Evolutionary conservation across 2,888 invertebrate species (phyloP).

Genomic region (Hylaea fasciaria): DNA sequence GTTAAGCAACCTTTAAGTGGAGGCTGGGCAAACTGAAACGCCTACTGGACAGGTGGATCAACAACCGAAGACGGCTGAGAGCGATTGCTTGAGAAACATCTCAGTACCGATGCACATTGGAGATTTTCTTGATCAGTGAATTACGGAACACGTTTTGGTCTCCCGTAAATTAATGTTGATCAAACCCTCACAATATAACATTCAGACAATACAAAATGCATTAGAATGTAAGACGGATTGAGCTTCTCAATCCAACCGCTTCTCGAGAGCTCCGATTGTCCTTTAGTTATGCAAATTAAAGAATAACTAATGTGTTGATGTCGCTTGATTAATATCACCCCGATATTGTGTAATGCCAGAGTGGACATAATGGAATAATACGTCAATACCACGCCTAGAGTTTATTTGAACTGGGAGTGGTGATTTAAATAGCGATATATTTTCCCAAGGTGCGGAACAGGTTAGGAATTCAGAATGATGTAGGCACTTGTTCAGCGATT

Average conservation of each 20-base stretch:
- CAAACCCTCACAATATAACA: slow-evolving; percentile 41
- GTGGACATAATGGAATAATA: slow-evolving; percentile 41
- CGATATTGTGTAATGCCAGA: slow-evolving; percentile 51
- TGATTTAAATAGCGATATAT: slow-evolving; percentile 14
- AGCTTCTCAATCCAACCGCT: slow-evolving; percentile 74
- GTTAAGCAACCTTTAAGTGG: slow-evolving; percentile 22
- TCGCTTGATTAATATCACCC: slow-evolving; percentile 64
- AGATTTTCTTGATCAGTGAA: too few relatives aligned
- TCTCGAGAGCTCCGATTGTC: slow-evolving; percentile 64
- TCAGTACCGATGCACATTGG: not conserved
- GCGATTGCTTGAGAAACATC: not conserved
- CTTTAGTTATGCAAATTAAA: slow-evolving; percentile 59
- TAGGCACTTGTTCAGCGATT: too few relatives aligned
- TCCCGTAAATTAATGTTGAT: slow-evolving; percentile 5
- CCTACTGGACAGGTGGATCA: slow-evolving; percentile 10
- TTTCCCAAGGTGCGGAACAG: slow-evolving; percentile 3
- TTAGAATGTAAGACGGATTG: slow-evolving; percentile 70
- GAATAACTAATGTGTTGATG: slow-evolving; percentile 69
- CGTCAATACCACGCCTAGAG: slow-evolving; percentile 47
- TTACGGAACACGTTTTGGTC: too few relatives aligned
- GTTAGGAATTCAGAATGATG: not conserved
- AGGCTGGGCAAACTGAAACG: slow-evolving; percentile 17
- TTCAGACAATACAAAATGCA: slow-evolving; percentile 50
- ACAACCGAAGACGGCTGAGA: too few relatives aligned
- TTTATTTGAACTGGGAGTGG: slow-evolving; percentile 16